These are phyloP conservation scores for Macaria liturata DNA, from an alignment of 2,888 invertebrate species.

Conservation along the genomic window DNA sequence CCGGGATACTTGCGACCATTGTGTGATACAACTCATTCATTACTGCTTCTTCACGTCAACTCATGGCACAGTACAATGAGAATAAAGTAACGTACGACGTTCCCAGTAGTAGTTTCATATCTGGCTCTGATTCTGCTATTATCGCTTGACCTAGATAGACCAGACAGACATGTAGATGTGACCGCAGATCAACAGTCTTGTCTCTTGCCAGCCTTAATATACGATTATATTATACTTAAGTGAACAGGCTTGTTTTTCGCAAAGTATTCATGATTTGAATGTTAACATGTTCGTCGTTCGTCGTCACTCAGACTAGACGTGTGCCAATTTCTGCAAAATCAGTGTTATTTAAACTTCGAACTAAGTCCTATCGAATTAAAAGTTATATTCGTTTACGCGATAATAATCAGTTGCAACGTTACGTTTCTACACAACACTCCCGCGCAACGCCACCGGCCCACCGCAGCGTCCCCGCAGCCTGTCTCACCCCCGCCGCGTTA, in stretches of 20 bases:
- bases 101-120: background rate
- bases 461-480: no score
- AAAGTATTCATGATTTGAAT: conserved; percentile 33
- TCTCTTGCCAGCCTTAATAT: conserved; percentile 38
- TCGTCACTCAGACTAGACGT: no score
- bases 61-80: background rate
- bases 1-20: background rate
- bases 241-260: conserved; percentile 31
- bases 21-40: conserved; percentile 3
- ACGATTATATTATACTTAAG: conserved; percentile 25
- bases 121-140: no score
- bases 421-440: no score
- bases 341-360: no score
- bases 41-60: conserved; percentile 4
- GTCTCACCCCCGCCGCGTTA: no score
- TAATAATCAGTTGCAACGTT: no score
- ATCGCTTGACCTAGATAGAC: conserved; percentile 14
- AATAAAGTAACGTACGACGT: conserved; percentile 5
- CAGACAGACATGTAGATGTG: conserved; percentile 35
- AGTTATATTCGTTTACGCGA: no score
- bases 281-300: no score
- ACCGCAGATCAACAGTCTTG: conserved; percentile 37
- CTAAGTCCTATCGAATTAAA: no score
- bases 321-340: no score
- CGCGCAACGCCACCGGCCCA: no score